phyloP scores from a whole-genome alignment of 2,113 vertebrate genomes.

The Acrocephalus kingi region DNA sequence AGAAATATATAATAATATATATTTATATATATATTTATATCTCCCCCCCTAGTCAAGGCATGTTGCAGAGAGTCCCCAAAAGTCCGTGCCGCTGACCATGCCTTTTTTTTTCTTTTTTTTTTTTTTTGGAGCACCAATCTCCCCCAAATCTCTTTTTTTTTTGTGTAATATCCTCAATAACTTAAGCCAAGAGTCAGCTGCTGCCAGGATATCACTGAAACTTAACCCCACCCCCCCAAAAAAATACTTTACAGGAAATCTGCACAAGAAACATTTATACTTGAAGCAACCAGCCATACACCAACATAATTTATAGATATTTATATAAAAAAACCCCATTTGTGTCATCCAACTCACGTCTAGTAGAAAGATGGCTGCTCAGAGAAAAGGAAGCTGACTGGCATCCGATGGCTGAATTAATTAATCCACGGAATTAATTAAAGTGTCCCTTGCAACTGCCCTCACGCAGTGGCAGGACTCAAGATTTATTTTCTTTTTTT shows the following conservation, averaged over 20 bases:
- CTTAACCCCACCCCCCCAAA: not conserved
- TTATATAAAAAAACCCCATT: constrained; percentile 36
- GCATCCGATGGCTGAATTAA: constrained; percentile 49
- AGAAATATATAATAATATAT: not conserved
- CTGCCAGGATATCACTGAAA: constrained; percentile 70
- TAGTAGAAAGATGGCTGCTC: constrained; percentile 80
- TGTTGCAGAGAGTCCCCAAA: constrained; percentile 43
- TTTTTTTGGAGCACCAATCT: constrained; percentile 57
- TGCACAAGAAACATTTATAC: constrained; percentile 71
- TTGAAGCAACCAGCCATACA: constrained; percentile 71
- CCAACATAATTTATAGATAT: constrained; percentile 75
- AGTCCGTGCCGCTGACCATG: constrained; percentile 14
- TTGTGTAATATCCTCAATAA: constrained; percentile 54
- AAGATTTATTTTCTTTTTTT: constrained; percentile 5
- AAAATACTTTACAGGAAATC: constrained; percentile 70
- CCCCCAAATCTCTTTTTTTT: not conserved
- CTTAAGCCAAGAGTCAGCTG: constrained; percentile 61
- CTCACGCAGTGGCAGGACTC: constrained; percentile 24
- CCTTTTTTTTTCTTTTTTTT: not conserved
- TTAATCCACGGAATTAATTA: constrained; percentile 44
- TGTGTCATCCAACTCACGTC: constrained; percentile 66
- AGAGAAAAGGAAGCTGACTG: constrained; percentile 72
- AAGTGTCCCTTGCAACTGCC: constrained; percentile 38
- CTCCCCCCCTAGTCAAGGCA: constrained; percentile 21
- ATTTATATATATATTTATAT: not conserved